A percentile compares a stretch with the other conserved stretches of the same genome.
These are phyloP conservation scores for Cancer borealis DNA, from an alignment of 2,888 invertebrate species.

Conservation along the genomic window DNA sequence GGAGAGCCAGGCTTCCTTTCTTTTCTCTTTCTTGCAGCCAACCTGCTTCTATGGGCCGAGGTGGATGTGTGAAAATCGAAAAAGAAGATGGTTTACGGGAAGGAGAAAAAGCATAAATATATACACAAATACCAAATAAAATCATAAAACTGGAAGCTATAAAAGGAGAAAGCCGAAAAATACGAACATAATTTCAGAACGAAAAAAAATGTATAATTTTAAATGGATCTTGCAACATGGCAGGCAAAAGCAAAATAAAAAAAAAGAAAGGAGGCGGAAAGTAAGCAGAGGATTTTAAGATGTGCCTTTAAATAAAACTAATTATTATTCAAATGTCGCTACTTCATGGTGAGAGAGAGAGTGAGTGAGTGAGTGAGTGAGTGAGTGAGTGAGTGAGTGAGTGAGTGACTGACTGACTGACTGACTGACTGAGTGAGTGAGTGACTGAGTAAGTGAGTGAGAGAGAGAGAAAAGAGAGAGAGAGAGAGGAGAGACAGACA, in stretches of 20 bases:
- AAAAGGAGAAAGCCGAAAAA: neutral
- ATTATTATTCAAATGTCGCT: neutral
- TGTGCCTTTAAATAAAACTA: neutral
- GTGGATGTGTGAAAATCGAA: slow-evolving; percentile 55
- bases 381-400: neutral
- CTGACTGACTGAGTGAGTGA: neutral
- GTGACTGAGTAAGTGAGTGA: slow-evolving; percentile 32
- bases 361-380: neutral
- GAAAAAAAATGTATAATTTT: slow-evolving; percentile 6
- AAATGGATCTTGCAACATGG: neutral
- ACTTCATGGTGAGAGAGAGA: neutral
- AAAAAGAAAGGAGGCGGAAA: slow-evolving; percentile 2
- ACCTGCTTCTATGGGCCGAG: slow-evolving; percentile 64
- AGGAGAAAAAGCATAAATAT: slow-evolving; percentile 43
- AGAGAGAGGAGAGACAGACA: slow-evolving; percentile 50
- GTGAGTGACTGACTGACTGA: neutral
- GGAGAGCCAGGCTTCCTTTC: slow-evolving; percentile 21
- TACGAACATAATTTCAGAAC: neutral
- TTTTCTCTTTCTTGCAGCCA: slow-evolving; percentile 62
- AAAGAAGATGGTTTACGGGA: slow-evolving; percentile 31
- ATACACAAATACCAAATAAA: slow-evolving; percentile 27
- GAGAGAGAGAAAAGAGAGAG: slow-evolving; percentile 35
- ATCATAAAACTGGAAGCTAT: neutral
- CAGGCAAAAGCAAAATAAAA: slow-evolving; percentile 21
- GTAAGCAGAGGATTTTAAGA: neutral